phyloP scores from a whole-genome alignment of 2,888 invertebrate species.

The Stenoptilia bipunctidactyla region DNA sequence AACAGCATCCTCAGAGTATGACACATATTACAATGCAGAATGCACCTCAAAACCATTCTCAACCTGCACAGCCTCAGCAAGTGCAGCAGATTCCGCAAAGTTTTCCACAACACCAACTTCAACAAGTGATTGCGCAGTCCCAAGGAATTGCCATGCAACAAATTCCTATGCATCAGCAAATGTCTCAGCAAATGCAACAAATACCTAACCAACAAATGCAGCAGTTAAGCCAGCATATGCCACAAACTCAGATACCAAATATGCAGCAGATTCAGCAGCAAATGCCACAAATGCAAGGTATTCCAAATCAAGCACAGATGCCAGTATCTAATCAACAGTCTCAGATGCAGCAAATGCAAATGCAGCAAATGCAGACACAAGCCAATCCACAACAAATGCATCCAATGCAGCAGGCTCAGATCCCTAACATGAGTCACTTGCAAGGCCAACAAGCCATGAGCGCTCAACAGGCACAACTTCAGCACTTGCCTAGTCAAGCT shows the following conservation, averaged over 20 bases:
- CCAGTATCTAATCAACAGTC: conserved; percentile 61
- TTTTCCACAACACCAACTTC: conserved; percentile 65
- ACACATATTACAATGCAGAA: conserved; percentile 64
- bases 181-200: conserved; percentile 67
- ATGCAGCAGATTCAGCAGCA: conserved; percentile 66
- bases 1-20: conserved; percentile 66
- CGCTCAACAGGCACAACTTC: conserved; percentile 60
- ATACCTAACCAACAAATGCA: conserved; percentile 67
- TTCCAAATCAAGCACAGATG: conserved; percentile 58
- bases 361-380: conserved; percentile 63
- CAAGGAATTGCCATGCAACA: conserved; percentile 66
- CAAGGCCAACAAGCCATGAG: conserved; percentile 57
- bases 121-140: conserved; percentile 62
- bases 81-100: conserved; percentile 67
- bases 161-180: conserved; percentile 65
- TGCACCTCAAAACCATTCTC: conserved; percentile 44
- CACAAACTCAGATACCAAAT: conserved; percentile 56
- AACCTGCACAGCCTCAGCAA: conserved; percentile 53
- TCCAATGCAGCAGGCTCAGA: conserved; percentile 62
- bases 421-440: conserved; percentile 58
- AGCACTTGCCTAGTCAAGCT: conserved; percentile 61
- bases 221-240: conserved; percentile 61
- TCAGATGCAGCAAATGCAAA: conserved; percentile 66
- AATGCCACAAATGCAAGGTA: conserved; percentile 62
- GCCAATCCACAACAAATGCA: conserved; percentile 62